A percentile compares a stretch with the other conserved stretches of the same genome.
phyloP scores from a whole-genome alignment of 2,113 vertebrate species.

The Desmodus rotundus region DNA sequence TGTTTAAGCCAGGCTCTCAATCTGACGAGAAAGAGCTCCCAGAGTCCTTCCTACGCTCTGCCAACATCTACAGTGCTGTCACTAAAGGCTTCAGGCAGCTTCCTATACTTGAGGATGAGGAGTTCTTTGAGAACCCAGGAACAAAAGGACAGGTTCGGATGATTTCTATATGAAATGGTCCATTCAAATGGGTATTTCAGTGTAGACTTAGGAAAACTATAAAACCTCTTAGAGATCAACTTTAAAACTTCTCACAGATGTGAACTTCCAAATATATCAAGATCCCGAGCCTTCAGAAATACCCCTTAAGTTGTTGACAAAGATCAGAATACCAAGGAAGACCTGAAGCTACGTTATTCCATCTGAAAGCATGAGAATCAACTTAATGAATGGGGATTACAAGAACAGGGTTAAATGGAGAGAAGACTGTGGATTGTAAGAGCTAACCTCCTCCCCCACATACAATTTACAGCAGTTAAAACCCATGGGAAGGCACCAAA shows the following conservation, averaged over 20 bases:
- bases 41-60: neutral
- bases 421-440: neutral
- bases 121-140: conserved; percentile 25
- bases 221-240: neutral
- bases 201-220: neutral
- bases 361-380: neutral
- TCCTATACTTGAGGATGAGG: neutral
- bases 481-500: neutral
- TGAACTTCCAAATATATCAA: neutral
- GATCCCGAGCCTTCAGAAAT: neutral
- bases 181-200: neutral
- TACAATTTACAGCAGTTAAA: neutral
- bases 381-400: neutral
- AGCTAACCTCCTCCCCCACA: neutral
- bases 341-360: neutral
- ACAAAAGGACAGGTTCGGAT: neutral
- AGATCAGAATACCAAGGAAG: neutral
- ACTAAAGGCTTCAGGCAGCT: neutral
- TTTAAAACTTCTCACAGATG: neutral
- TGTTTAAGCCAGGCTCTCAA: neutral
- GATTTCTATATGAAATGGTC: neutral
- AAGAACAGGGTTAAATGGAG: neutral
- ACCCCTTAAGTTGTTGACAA: neutral
- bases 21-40: neutral
- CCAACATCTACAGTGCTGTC: neutral